phyloP scores from a whole-genome alignment of 2,888 invertebrate genomes.

The Teleogryllus oceanicus region DNA sequence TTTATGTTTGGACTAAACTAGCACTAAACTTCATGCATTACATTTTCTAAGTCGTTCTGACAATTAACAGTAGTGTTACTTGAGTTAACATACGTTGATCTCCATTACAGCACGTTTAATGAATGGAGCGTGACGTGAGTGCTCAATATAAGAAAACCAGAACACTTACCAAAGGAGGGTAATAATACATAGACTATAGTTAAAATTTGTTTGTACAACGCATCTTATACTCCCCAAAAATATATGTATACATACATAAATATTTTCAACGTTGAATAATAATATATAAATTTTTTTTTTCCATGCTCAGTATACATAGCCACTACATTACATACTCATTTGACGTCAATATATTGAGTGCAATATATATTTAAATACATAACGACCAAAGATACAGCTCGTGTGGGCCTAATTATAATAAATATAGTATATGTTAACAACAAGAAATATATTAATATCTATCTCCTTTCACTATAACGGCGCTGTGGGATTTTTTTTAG shows the following conservation, averaged over 20 bases:
- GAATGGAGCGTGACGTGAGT: background rate
- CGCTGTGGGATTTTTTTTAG: background rate
- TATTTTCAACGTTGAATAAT: constrained; percentile 32
- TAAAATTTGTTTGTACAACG: constrained; percentile 29
- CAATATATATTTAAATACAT: constrained; percentile 18
- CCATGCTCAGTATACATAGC: constrained; percentile 20
- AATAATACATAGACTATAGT: constrained; percentile 1
- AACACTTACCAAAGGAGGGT: background rate
- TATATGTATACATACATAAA: constrained; percentile 37
- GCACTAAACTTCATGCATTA: constrained; percentile 3
- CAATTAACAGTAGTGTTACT: constrained; percentile 8
- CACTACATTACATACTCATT: constrained; percentile 22
- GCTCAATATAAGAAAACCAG: background rate
- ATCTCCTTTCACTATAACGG: background rate
- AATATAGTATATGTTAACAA: constrained; percentile 27
- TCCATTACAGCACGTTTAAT: background rate
- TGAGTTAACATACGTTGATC: background rate
- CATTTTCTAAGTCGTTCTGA: background rate
- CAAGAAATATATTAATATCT: constrained; percentile 26
- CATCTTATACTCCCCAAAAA: constrained; percentile 36
- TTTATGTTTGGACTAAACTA: constrained; percentile 18
- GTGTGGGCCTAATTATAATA: constrained; percentile 20
- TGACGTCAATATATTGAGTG: constrained; percentile 18
- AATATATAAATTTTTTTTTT: constrained; percentile 28
- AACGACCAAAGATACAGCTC: constrained; percentile 18